phyloP scores from a whole-genome alignment of 2,113 vertebrate species.

The Suncus etruscus region DNA sequence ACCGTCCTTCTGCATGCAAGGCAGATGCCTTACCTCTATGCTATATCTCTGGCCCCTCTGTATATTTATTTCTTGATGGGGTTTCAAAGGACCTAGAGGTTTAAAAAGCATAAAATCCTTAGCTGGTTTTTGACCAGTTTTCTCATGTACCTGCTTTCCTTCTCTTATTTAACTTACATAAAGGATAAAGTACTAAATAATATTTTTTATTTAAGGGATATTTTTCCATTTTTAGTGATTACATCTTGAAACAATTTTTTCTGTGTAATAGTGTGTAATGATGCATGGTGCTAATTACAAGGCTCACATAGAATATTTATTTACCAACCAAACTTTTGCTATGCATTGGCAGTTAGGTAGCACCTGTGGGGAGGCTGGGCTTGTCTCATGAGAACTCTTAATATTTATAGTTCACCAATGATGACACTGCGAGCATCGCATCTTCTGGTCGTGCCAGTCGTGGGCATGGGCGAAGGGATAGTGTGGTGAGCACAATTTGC shows the following conservation, averaged over 20 bases:
- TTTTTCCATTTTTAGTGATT: background rate
- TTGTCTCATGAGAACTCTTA: constrained; percentile 66
- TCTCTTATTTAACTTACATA: constrained; percentile 37
- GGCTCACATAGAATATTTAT: background rate
- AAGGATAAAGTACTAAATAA: constrained; percentile 11
- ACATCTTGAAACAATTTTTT: constrained; percentile 15
- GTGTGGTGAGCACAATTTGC: constrained; percentile 90
- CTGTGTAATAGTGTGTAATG: background rate
- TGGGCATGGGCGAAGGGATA: constrained; percentile 89
- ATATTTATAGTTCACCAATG: constrained; percentile 89
- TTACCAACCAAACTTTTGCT: background rate
- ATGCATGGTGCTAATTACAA: background rate
- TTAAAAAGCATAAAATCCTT: constrained; percentile 32
- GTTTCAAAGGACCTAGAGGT: background rate
- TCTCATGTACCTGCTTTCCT: background rate
- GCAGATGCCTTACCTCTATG: no score
- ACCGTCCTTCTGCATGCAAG: no score
- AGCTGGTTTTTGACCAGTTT: background rate
- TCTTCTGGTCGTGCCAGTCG: constrained; percentile 88
- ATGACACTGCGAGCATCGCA: constrained; percentile 89
- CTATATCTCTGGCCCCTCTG: no score
- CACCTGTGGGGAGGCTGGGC: background rate
- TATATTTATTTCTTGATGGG: background rate
- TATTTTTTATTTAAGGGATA: constrained; percentile 13
- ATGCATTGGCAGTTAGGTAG: background rate